Conservation (phyloP, 2,113 vertebrate species). For the Carassius gibelio region DNA sequence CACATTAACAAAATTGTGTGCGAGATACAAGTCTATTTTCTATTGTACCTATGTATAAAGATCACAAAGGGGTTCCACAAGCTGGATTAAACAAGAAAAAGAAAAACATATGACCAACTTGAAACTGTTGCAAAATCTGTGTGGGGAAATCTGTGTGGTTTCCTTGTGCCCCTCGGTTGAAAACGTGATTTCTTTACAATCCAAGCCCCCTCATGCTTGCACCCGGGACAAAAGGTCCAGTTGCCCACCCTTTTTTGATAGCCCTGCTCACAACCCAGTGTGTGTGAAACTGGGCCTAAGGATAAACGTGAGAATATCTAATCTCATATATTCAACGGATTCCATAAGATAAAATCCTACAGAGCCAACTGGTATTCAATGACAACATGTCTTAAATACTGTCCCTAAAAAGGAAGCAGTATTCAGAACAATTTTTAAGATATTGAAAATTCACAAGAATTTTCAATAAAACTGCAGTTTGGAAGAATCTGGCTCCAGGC, state of each 20-base stretch:
- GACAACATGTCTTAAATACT: background rate
- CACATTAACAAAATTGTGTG: background rate
- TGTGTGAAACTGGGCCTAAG: background rate
- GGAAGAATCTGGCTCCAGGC: background rate
- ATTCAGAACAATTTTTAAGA: background rate
- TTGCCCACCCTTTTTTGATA: background rate
- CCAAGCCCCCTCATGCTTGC: background rate
- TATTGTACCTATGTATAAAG: background rate
- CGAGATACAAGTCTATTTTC: background rate
- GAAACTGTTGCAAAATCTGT: background rate
- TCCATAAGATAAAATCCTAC: background rate
- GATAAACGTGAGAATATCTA: background rate
- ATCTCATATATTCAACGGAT: background rate
- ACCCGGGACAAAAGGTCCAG: background rate
- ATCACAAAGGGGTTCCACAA: background rate
- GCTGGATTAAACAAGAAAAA: background rate
- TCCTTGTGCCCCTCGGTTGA: background rate
- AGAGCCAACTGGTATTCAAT: background rate
- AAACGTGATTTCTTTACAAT: background rate
- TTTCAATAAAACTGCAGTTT: background rate
- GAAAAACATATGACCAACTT: background rate
- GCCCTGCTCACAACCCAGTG: background rate
- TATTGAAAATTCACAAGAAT: background rate
- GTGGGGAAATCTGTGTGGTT: background rate
- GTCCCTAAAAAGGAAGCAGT: background rate